phyloP scores from a whole-genome alignment of 2,888 invertebrate species.

The Nipponacmea schrenckii region DNA sequence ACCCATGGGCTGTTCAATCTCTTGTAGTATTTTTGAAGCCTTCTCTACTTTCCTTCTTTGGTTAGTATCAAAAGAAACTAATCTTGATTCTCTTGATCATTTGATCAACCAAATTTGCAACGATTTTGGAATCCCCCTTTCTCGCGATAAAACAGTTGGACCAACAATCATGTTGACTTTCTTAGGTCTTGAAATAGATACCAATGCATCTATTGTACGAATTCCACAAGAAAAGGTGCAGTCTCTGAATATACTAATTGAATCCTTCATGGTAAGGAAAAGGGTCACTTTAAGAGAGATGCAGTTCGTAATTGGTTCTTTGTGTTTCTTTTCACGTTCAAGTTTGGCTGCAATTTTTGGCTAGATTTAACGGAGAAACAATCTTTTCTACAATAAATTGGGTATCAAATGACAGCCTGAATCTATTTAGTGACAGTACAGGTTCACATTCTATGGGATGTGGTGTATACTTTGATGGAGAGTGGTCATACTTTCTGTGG shows the following conservation, averaged over 20 bases:
- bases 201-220: not conserved
- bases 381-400: conserved; percentile 12
- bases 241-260: not conserved
- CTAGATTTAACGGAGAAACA: conserved; percentile 17
- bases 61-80: too few species aligned
- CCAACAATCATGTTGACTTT: conserved; percentile 10
- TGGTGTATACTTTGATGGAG: conserved; percentile 10
- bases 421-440: conserved; percentile 21
- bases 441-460: conserved; percentile 14
- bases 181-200: conserved; percentile 16
- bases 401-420: conserved; percentile 6
- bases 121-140: not conserved
- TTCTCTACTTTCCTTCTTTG: not conserved
- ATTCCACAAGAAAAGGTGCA: conserved; percentile 4
- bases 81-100: too few species aligned
- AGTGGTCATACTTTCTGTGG: conserved; percentile 15
- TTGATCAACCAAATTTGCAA: not conserved
- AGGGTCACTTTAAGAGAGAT: not conserved
- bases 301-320: not conserved
- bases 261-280: not conserved
- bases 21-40: not conserved
- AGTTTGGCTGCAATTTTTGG: conserved; percentile 14
- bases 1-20: not conserved
- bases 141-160: not conserved
- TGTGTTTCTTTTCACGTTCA: conserved; percentile 17